These are phyloP conservation scores for Drosophila paranaensis DNA, from an alignment of 2,888 invertebrate genomes.

Conservation along the genomic window DNA sequence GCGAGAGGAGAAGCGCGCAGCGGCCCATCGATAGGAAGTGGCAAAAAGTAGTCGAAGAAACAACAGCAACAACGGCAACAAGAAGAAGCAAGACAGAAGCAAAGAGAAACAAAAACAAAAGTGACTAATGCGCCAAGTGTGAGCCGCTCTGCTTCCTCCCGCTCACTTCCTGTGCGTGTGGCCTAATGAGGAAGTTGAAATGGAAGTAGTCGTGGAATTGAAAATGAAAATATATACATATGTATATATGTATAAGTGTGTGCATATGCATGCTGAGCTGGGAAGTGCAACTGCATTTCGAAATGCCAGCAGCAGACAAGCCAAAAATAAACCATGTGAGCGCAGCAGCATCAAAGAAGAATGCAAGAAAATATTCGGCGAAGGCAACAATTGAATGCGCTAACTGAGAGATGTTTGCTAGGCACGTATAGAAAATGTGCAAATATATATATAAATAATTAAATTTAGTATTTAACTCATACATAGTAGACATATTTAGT, in stretches of 20 bases:
- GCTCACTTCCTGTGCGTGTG: slow-evolving; percentile 74
- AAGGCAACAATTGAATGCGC: slow-evolving; percentile 10
- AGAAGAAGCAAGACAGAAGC: background rate
- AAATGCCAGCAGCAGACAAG: slow-evolving; percentile 42
- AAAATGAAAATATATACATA: slow-evolving; percentile 8
- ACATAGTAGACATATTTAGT: background rate
- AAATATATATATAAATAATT: background rate
- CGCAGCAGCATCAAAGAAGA: background rate
- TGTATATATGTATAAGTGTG: background rate
- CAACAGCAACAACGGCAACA: background rate
- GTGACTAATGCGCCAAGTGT: slow-evolving; percentile 72
- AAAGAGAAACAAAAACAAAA: slow-evolving; percentile 69
- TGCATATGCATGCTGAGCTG: background rate
- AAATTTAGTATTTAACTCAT: no score
- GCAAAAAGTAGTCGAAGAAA: slow-evolving; percentile 23
- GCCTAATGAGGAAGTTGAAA: slow-evolving; percentile 73
- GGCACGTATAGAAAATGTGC: no score
- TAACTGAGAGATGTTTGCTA: background rate
- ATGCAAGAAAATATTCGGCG: background rate
- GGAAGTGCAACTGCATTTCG: slow-evolving; percentile 56
- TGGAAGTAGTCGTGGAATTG: slow-evolving; percentile 26
- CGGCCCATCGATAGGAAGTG: slow-evolving; percentile 25
- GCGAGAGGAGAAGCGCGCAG: background rate
- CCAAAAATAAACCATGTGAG: slow-evolving; percentile 33
- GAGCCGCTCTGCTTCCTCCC: slow-evolving; percentile 50